Percentiles rank a stretch among this genome's conserved stretches.
Evolutionary conservation across 2,797 vertebrate species (phyloP).

Genomic region (Hephaestus fuliginosus): DNA sequence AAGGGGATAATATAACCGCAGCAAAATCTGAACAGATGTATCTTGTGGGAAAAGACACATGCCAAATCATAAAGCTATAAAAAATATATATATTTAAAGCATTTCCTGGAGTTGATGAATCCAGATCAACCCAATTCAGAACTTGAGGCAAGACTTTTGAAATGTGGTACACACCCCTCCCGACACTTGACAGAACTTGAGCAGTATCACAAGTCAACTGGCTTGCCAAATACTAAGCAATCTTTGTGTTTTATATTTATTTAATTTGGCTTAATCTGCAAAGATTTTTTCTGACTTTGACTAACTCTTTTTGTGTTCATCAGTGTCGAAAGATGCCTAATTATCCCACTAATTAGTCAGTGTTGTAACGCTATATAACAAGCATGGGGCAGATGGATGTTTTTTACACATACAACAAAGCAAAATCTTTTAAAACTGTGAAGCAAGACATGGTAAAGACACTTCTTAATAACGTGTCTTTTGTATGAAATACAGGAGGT

Average conservation of each 20-base stretch:
- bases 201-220: not conserved
- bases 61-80: not conserved
- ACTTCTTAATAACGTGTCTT: not conserved
- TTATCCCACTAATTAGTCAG: constrained; percentile 8
- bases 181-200: not conserved
- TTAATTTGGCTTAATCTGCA: constrained; percentile 2
- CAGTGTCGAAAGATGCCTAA: not conserved
- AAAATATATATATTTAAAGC: not conserved
- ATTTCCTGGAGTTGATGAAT: not conserved
- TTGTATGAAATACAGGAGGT: not conserved
- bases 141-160: not conserved
- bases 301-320: not conserved
- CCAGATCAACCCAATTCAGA: not conserved
- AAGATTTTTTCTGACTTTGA: not conserved
- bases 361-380: not conserved
- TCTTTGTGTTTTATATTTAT: not conserved
- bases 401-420: not conserved
- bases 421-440: not conserved
- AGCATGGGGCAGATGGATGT: not conserved
- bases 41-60: not conserved
- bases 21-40: not conserved
- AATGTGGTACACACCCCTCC: not conserved
- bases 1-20: not conserved
- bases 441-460: not conserved
- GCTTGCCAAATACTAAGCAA: not conserved